A percentile compares a stretch with the other conserved stretches of the same genome.
Conservation (phyloP, 1,140 invertebrate species). For the Drosophila arawakana region DNA sequence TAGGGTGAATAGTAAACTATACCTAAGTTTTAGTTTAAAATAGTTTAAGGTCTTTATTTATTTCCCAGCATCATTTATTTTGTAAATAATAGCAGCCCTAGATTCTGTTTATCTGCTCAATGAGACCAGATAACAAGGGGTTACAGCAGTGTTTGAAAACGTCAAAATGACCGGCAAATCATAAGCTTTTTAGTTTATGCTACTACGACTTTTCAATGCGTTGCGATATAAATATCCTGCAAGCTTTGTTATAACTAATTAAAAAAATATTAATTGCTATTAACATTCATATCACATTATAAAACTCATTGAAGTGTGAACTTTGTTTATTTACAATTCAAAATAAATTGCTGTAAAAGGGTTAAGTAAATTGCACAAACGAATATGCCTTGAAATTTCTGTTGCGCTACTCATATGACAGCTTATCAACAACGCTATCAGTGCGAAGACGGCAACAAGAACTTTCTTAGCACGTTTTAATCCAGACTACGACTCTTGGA, state of each 20-base stretch:
- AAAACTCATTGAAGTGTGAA: too few relatives aligned
- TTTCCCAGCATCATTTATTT: too few relatives aligned
- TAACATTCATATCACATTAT: not conserved
- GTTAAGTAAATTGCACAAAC: not conserved
- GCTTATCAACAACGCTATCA: slow-evolving; percentile 70
- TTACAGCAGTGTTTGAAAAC: slow-evolving; percentile 42
- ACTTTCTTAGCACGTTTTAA: slow-evolving; percentile 55
- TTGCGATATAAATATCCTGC: not conserved
- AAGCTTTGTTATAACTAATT: not conserved
- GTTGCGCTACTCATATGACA: slow-evolving; percentile 51
- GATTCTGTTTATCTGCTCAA: not conserved
- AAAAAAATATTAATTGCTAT: not conserved
- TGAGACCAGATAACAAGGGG: slow-evolving; percentile 31
- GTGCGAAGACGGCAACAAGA: slow-evolving; percentile 41
- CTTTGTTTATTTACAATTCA: too few relatives aligned
- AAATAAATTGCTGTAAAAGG: not conserved
- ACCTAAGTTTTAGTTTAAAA: too few relatives aligned
- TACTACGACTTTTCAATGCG: not conserved
- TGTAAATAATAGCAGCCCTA: too few relatives aligned
- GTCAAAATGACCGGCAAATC: not conserved
- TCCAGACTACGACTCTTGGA: slow-evolving; percentile 14
- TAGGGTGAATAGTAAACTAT: too few relatives aligned
- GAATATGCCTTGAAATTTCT: slow-evolving; percentile 46
- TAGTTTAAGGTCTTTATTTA: too few relatives aligned
- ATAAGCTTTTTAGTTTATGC: not conserved